Evolutionary conservation across 2,888 invertebrate genomes (phyloP), one percentile per base, ranked within the genome.

Genomic region (Arrhopalites spinosus): DNA sequence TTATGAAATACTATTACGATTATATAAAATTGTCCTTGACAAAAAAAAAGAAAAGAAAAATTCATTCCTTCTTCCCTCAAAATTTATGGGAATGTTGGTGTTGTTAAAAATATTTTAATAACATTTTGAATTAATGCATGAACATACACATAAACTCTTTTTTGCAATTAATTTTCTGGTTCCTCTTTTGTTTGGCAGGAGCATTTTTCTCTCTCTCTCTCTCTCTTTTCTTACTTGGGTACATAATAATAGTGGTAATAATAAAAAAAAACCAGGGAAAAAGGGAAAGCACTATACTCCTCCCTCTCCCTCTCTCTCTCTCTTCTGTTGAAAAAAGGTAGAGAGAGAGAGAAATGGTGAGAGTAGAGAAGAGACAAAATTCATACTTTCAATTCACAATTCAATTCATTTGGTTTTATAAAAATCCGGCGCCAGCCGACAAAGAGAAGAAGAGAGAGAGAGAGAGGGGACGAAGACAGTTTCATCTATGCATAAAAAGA

Each of bases 401-500:
- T 81, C 81, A 81, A 80, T 81, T 80, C 80, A 80, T 81, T 81
- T 80, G 78, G 78, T 81, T 80, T 79, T 79, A 80, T 80, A 77
- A 80, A 79, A 79, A 79, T 78, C 78, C 77, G 77, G 76, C 75
- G 78, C 75, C 75, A 78, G 78, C 77, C 78, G 75, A 78, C 77
- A 75, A 74, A 80, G 74, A 73, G 75, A 78, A 76, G 73, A 74
- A 47, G 7, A 56, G 73, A 78, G 74, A 74, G 72, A 80, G 74
- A 73, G 75, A 77, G 71, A 77, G 75, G 68, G 66, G 72, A 71
- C 36, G 47, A 80, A 80, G 81, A 81, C 81, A 81, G 80, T 81
- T 81, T 81, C 81, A 81, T 81, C 81, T 80, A 77, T 80, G 81
- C 81, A 81, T 81, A 80, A 81, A 81, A 81, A 81, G 80, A 81